Evolutionary conservation across 37 sponge, comb jelly and placozoan genomes (phyloP).

Genomic region (Ephydatia muelleri): DNA sequence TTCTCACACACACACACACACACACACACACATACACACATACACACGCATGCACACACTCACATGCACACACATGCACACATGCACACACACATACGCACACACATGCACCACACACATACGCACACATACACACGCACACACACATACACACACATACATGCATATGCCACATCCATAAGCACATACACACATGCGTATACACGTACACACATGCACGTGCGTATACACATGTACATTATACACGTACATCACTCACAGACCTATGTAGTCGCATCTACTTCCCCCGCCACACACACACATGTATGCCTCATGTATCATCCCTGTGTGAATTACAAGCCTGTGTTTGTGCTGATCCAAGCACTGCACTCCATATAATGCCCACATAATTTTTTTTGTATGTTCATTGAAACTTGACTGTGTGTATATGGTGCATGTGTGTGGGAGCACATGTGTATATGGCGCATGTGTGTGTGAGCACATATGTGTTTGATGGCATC

Average conservation of each 20-base stretch:
- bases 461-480: not conserved
- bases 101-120: conserved; percentile 25
- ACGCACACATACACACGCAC: not conserved
- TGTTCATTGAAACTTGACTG: no score
- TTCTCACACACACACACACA: conserved; percentile 17
- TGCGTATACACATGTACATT: not conserved
- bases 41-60: conserved; percentile 16
- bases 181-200: not conserved
- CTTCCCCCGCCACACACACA: no score
- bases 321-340: no score
- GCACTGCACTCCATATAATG: no score
- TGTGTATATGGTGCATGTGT: not conserved
- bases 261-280: no score
- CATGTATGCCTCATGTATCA: no score
- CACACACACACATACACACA: not conserved
- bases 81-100: not conserved
- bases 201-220: conserved; percentile 4
- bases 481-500: not conserved
- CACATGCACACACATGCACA: not conserved
- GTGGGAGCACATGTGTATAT: not conserved
- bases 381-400: no score
- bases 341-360: not conserved
- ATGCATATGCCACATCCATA: no score
- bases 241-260: no score
- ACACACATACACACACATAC: conserved; percentile 20